Conservation (phyloP, 53 echinoderm and acorn worm species). For the Hippasteria phrygiana region DNA sequence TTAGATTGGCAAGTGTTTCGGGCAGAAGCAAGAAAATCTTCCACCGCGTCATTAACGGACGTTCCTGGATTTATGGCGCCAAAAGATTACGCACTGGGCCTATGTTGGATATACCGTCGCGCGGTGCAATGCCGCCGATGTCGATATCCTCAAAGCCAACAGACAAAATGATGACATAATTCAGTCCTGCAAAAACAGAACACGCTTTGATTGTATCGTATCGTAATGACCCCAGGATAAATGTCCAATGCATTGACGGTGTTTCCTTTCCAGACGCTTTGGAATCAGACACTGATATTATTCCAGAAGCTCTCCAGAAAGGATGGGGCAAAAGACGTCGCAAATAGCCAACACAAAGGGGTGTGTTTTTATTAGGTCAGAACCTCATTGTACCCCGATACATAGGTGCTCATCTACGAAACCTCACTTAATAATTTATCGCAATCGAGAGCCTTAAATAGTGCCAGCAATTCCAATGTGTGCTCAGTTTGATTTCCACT, state of each 20-base stretch:
- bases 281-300: not conserved
- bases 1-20: slow-evolving; percentile 2
- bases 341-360: slow-evolving; percentile 3
- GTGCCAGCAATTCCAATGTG: not conserved
- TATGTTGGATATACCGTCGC: not conserved
- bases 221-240: not conserved
- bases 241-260: not conserved
- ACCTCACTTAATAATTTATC: not conserved
- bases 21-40: not conserved
- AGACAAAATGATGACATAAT: not conserved
- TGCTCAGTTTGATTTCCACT: not conserved
- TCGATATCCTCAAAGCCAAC: not conserved
- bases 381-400: not conserved
- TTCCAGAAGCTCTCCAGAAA: not conserved
- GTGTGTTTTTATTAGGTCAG: slow-evolving; percentile 34
- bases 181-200: not conserved
- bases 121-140: not conserved
- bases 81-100: not conserved
- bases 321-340: not conserved
- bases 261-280: not conserved
- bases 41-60: not conserved
- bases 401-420: not conserved
- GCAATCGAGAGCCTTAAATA: not conserved
- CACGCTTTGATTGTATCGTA: not conserved
- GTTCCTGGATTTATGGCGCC: not conserved